Percentiles rank a stretch among this genome's conserved stretches.
Evolutionary conservation across 2,888 invertebrate genomes (phyloP).

Genomic region (Pycnomerus fuliginosus): DNA sequence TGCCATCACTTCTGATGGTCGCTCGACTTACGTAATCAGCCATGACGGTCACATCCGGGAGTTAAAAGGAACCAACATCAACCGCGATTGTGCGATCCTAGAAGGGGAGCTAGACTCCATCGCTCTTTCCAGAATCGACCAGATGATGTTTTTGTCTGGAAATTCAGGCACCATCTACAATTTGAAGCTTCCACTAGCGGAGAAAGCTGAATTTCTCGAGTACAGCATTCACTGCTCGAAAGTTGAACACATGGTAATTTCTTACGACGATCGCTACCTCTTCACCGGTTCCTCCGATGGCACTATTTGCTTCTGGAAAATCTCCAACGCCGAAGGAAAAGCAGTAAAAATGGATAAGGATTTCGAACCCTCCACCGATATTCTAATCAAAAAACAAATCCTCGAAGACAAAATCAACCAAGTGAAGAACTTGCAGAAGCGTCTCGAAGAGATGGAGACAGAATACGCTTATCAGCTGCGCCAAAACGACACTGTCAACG

Average conservation of each 20-base stretch:
- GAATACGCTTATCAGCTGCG: conserved; percentile 85
- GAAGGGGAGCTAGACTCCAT: conserved; percentile 58
- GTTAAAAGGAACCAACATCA: conserved; percentile 44
- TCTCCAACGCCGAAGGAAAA: conserved; percentile 71
- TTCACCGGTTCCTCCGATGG: conserved; percentile 77
- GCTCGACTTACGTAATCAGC: conserved; percentile 69
- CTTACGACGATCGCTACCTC: conserved; percentile 75
- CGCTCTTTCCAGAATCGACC: conserved; percentile 73
- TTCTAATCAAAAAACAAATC: conserved; percentile 75
- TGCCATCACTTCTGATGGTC: conserved; percentile 63
- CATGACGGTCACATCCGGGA: conserved; percentile 60
- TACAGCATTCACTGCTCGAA: conserved; percentile 61
- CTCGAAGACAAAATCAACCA: conserved; percentile 76
- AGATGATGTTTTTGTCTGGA: conserved; percentile 80
- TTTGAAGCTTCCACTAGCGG: conserved; percentile 73
- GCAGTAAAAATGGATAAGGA: conserved; percentile 73
- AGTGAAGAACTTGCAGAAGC: conserved; percentile 64
- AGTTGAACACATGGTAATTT: conserved; percentile 69
- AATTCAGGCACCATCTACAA: conserved; percentile 74
- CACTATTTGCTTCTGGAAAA: conserved; percentile 81
- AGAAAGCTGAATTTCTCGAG: conserved; percentile 59
- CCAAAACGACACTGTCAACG: conserved; percentile 75
- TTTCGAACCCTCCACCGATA: conserved; percentile 74
- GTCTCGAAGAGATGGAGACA: conserved; percentile 81
- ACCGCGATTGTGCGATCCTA: conserved; percentile 39